Base-by-base conservation (phyloP, 2,113 vertebrate species). In the Caranx melampygus region DNA sequence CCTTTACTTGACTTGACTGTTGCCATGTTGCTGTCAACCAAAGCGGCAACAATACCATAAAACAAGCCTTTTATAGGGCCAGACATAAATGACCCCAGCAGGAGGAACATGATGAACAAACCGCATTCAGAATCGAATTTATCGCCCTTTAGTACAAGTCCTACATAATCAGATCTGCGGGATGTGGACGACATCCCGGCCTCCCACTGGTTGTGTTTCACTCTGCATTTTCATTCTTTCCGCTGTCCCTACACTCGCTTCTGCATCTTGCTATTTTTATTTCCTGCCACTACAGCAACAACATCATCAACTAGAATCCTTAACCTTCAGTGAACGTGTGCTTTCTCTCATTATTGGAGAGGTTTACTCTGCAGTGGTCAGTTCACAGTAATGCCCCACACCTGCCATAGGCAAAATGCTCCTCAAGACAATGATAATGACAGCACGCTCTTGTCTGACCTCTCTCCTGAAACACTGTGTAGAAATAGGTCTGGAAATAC, bases 401-500 rank as follows among this genome's bases (percentile, higher is more conserved):
- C 54, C 16, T 21, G 33, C 57, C 54, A 51, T 60, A 20, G 65
- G 44, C 35, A 71, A 82, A 64, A 35, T 47, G 21, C 18, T 37
- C 31, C 26, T 57, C 14, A 44, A 66, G 80, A 71, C 45, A 63
- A 40, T 51, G 13, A 49, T 75, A 62, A 84, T 72, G 35, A 82
- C 21, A 54, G 45, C 40, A 11, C 20, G 4, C 51, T 63, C 33
- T n/a, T 35, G 18, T 63, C 6, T 86, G 64, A 86, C 81, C 78
- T 75, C 81, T 65, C 70, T 80, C 40, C 42, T 33, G 20, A 80
- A 70, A 77, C 40, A 49, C 49, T 11, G 33, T 67, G 26, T 33
- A n/a, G 80, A 84, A 84, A 72, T 75, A 58, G 44, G n/a, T 70
- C 49, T 60, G 45, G 12, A 77, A 75, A 66, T 73, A 20, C 78